phyloP scores from a whole-genome alignment of 2,113 vertebrate species.

The Ophiodon elongatus region DNA sequence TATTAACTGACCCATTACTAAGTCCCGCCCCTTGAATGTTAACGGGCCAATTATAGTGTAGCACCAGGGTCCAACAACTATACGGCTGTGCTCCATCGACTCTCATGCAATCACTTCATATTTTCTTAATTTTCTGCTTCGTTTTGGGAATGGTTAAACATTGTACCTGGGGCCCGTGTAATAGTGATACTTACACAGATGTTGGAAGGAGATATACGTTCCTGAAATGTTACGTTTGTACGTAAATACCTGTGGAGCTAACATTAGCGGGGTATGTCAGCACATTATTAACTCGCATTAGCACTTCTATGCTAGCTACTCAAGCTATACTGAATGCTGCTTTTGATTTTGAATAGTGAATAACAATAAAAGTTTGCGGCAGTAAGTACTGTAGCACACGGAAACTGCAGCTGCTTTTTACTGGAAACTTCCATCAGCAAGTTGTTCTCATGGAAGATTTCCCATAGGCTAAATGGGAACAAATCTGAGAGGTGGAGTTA shows the following conservation, averaged over 20 bases:
- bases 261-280: neutral
- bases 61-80: neutral
- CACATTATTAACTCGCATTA: neutral
- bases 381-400: slow-evolving; percentile 19
- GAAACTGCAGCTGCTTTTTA: slow-evolving; percentile 70
- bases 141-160: neutral
- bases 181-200: neutral
- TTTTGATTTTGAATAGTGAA: neutral
- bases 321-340: neutral
- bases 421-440: slow-evolving; percentile 75
- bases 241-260: neutral
- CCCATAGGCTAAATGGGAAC: slow-evolving; percentile 71
- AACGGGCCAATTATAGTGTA: neutral
- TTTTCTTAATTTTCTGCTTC: neutral
- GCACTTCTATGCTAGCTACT: neutral
- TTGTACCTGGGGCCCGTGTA: neutral
- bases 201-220: neutral
- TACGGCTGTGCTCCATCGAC: neutral
- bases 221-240: neutral
- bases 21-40: neutral
- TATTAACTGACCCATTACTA: neutral
- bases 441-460: slow-evolving; percentile 79
- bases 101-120: neutral
- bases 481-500: slow-evolving; percentile 43
- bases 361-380: neutral